A percentile compares a stretch with the other conserved stretches of the same genome.
Evolutionary conservation across 37 sponge, comb jelly and placozoan species (phyloP).

Genomic region (Geodia barretti): DNA sequence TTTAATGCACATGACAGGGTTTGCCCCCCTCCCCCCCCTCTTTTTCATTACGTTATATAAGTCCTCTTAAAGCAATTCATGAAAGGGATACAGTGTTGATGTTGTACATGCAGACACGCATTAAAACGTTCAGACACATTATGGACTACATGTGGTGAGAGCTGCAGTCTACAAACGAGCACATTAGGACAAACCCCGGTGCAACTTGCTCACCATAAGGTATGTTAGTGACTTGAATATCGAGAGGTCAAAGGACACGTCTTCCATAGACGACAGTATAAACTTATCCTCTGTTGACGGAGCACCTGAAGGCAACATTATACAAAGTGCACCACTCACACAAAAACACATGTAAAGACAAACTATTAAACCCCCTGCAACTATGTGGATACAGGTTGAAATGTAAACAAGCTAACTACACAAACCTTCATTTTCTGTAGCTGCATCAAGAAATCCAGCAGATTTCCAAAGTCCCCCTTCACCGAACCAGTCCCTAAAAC

Average conservation of each 20-base stretch:
- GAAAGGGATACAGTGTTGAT: no score
- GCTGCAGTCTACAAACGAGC: no score
- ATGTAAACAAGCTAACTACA: background rate
- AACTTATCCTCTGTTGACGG: constrained; percentile 40
- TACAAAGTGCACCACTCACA: background rate
- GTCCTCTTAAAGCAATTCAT: no score
- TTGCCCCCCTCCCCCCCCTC: no score
- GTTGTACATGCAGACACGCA: no score
- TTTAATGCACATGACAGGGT: no score
- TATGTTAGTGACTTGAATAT: constrained; percentile 40
- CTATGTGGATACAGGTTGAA: background rate
- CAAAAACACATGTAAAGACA: background rate
- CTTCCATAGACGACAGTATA: background rate
- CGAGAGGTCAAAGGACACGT: constrained; percentile 58
- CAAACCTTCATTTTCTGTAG: constrained; percentile 69
- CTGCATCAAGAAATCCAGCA: constrained; percentile 72
- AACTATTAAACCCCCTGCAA: background rate
- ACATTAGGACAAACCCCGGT: no score
- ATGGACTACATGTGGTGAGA: no score
- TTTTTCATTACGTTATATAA: no score
- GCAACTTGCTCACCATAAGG: constrained; percentile 29
- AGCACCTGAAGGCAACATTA: background rate
- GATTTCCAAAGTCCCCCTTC: constrained; percentile 71
- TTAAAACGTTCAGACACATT: no score
- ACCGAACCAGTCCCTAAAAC: constrained; percentile 28